Conservation (phyloP, 1,140 invertebrate genomes). For the Diplogasteroides magnus region DNA sequence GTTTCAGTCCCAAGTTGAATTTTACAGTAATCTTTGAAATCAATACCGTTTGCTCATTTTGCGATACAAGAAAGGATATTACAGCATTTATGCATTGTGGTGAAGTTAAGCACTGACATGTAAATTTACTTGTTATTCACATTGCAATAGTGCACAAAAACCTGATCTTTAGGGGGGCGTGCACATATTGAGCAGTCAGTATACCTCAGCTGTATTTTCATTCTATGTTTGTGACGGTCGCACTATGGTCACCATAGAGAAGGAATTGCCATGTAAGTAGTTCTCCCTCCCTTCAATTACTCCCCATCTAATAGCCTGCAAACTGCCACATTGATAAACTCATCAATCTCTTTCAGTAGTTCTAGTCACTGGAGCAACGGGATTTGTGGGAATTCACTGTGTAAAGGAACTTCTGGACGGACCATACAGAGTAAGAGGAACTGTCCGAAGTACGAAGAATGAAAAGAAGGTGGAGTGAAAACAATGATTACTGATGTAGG, state of each 20-base stretch:
- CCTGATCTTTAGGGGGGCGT: too few species aligned
- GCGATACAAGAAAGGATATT: too few species aligned
- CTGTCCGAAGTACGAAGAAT: constrained; percentile 60
- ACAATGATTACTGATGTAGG: background rate
- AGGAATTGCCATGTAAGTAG: background rate
- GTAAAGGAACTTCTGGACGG: constrained; percentile 60
- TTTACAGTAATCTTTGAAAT: too few species aligned
- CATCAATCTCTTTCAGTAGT: constrained; percentile 55
- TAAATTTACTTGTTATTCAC: too few species aligned
- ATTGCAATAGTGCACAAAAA: too few species aligned
- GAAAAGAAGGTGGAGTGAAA: constrained; percentile 49
- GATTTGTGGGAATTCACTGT: constrained; percentile 62
- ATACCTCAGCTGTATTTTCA: too few species aligned
- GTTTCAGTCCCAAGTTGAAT: too few species aligned
- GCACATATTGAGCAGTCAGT: too few species aligned
- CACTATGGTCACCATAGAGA: background rate
- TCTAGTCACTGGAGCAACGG: constrained; percentile 64
- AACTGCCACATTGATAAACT: background rate
- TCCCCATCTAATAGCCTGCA: background rate
- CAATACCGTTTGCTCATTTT: too few species aligned
- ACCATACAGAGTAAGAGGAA: constrained; percentile 61
- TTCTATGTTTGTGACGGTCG: too few species aligned
- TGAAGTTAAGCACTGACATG: too few species aligned
- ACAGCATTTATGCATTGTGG: too few species aligned
- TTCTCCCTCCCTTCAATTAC: background rate